phyloP scores from a whole-genome alignment of 2,888 invertebrate species.

The Idaea biselata region DNA sequence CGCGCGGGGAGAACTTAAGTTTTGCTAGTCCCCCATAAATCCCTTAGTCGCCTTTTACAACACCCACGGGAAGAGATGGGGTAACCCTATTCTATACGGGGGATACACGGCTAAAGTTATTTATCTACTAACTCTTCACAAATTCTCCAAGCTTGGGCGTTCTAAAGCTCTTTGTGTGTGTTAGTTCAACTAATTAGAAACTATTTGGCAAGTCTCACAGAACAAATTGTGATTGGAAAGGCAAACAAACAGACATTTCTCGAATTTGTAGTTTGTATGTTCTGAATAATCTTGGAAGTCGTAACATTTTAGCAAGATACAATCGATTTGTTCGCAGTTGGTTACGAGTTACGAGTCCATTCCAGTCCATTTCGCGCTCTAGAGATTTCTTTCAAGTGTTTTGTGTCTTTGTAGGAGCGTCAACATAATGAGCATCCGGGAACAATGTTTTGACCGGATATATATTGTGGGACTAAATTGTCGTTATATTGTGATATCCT shows the following conservation, averaged over 20 bases:
- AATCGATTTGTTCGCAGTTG: constrained; percentile 36
- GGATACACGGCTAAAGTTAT: too few species aligned
- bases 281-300: constrained; percentile 20
- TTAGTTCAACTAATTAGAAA: constrained; percentile 22
- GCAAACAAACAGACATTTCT: constrained; percentile 15
- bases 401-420: constrained; percentile 55
- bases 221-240: constrained; percentile 16
- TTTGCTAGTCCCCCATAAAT: too few species aligned
- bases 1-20: too few species aligned
- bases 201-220: constrained; percentile 18
- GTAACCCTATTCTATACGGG: too few species aligned
- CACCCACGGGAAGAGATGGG: too few species aligned
- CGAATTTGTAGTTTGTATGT: constrained; percentile 10
- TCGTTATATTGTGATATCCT: constrained; percentile 33
- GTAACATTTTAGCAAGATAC: constrained; percentile 21
- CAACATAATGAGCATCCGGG: constrained; percentile 58
- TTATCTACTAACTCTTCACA: constrained; percentile 6
- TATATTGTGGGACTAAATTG: constrained; percentile 51
- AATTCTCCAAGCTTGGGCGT: constrained; percentile 1
- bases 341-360: constrained; percentile 44
- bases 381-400: constrained; percentile 60
- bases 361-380: constrained; percentile 58
- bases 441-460: constrained; percentile 59
- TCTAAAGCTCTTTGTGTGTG: constrained; percentile 14
- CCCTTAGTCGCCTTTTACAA: too few species aligned